Percentiles rank a stretch among this genome's conserved stretches.
Conservation (phyloP, 2,797 vertebrate species). For the Picus viridis region DNA sequence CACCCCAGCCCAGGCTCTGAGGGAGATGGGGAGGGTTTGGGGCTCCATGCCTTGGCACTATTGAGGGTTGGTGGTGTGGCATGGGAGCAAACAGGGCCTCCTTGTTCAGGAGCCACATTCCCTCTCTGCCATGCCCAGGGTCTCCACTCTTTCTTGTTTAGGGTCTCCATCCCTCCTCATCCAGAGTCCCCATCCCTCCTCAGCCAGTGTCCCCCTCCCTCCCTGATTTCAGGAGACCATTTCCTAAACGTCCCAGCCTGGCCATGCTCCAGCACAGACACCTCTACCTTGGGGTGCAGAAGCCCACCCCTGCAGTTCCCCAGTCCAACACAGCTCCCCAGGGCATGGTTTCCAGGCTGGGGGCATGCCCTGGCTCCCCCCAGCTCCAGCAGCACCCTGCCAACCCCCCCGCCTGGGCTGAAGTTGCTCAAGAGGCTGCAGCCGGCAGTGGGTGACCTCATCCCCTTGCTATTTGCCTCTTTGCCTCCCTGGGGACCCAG, state of each 20-base stretch:
- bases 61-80: rapidly evolving
- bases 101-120: too few species aligned
- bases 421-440: constrained; percentile 44
- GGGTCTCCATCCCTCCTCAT: too few species aligned
- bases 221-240: background rate
- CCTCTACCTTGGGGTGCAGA: background rate
- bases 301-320: background rate
- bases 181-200: too few species aligned
- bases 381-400: rapidly evolving
- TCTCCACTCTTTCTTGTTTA: too few species aligned
- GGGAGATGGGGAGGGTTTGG: rapidly evolving
- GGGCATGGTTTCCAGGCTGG: background rate
- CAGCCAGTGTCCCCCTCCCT: too few species aligned
- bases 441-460: constrained; percentile 6
- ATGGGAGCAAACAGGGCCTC: background rate
- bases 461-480: constrained; percentile 20
- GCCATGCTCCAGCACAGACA: background rate
- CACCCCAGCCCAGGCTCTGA: rapidly evolving
- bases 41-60: background rate
- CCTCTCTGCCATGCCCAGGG: too few species aligned
- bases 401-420: background rate
- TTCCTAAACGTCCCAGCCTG: background rate
- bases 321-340: background rate
- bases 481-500: background rate
- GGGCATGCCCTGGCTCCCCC: rapidly evolving